Evolutionary conservation across 2,797 vertebrate species (phyloP).

Genomic region (Platalea minor): DNA sequence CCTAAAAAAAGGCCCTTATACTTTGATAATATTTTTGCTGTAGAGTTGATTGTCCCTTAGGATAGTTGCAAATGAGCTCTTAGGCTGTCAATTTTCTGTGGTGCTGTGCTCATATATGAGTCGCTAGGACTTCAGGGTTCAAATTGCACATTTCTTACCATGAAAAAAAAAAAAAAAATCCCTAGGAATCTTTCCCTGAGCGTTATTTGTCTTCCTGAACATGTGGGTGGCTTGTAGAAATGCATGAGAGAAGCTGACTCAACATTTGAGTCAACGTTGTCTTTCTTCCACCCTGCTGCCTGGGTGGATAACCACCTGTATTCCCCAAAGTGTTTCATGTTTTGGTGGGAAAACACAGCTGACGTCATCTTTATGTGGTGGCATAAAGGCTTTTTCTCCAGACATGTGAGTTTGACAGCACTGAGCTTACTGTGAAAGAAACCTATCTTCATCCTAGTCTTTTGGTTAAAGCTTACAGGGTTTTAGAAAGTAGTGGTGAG

Average conservation of each 20-base stretch:
- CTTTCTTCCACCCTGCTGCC: not conserved
- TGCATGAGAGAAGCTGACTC: not conserved
- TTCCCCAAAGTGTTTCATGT: not conserved
- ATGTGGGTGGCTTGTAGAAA: not conserved
- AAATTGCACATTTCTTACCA: not conserved
- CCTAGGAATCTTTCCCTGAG: not conserved
- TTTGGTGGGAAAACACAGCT: not conserved
- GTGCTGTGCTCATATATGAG: not conserved
- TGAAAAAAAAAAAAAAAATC: not conserved
- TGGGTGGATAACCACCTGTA: not conserved
- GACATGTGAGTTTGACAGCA: not conserved
- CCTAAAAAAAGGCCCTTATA: not conserved
- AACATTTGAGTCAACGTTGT: not conserved
- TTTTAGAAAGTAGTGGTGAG: not conserved
- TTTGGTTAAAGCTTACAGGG: not conserved
- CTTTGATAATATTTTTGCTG: not conserved
- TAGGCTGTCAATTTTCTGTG: not conserved
- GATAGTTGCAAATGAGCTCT: not conserved
- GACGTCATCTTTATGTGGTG: not conserved
- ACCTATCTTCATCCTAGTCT: not conserved
- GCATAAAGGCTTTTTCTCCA: not conserved
- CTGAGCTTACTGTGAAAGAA: not conserved
- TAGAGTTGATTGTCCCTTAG: not conserved
- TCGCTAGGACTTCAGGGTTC: not conserved
- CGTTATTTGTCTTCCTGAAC: not conserved